Conservation (phyloP, 2,888 invertebrate species). For the Drosophila lutescens region DNA sequence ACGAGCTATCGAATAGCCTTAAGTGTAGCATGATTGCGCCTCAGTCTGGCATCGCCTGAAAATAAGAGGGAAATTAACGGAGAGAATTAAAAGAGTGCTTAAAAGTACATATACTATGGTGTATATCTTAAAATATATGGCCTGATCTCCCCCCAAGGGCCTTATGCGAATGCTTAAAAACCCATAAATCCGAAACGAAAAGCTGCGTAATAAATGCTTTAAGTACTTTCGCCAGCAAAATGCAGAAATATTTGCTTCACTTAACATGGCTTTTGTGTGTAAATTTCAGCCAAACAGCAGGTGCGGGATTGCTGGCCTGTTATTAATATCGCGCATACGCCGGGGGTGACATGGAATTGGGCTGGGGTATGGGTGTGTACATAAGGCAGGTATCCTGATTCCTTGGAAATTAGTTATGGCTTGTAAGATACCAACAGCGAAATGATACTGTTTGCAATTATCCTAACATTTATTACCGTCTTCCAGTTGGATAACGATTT, state of each 20-base stretch:
- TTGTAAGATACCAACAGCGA: constrained; percentile 3
- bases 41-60: constrained; percentile 27
- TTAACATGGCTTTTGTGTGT: constrained; percentile 49
- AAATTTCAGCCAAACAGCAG: constrained; percentile 27
- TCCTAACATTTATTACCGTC: constrained; percentile 11
- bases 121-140: constrained; percentile 24
- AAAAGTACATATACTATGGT: constrained; percentile 3
- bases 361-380: neutral
- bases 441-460: neutral
- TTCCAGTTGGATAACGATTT: neutral
- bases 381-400: constrained; percentile 7
- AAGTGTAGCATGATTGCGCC: constrained; percentile 63
- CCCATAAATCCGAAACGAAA: constrained; percentile 57
- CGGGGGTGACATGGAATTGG: constrained; percentile 14
- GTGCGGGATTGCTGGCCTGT: constrained; percentile 36
- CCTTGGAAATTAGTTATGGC: constrained; percentile 20
- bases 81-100: constrained; percentile 41
- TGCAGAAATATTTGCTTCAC: constrained; percentile 53
- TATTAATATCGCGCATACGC: constrained; percentile 60
- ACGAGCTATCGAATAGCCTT: constrained; percentile 68
- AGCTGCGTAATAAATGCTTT: constrained; percentile 59
- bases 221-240: constrained; percentile 55
- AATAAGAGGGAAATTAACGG: constrained; percentile 6
- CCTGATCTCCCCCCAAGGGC: neutral
- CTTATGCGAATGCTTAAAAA: constrained; percentile 40